Percentiles rank a stretch among this genome's conserved stretches.
phyloP scores from a whole-genome alignment of 2,797 vertebrate species.

The Sebastiscus tertius region DNA sequence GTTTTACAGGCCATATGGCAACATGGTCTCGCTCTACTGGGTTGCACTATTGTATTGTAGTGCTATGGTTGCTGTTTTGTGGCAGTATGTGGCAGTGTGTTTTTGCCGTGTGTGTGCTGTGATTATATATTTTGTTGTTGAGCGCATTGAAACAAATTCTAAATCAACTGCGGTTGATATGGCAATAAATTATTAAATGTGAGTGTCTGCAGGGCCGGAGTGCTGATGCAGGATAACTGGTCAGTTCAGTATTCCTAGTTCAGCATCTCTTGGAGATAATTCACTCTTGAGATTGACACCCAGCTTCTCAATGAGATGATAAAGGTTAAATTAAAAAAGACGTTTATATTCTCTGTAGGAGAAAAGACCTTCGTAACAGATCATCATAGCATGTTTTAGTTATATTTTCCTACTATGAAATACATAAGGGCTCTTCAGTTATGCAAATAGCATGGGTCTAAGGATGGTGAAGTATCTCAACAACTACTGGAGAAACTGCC shows the following conservation, averaged over 20 bases:
- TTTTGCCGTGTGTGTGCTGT: too few relatives aligned
- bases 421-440: not conserved
- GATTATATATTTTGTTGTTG: too few relatives aligned
- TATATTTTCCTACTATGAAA: not conserved
- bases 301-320: too few relatives aligned
- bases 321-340: not conserved
- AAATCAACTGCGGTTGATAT: too few relatives aligned
- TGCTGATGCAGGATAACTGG: slow-evolving; percentile 32
- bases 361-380: not conserved
- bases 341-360: not conserved
- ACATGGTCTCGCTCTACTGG: too few relatives aligned
- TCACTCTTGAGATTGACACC: too few relatives aligned
- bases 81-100: too few relatives aligned
- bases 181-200: not conserved
- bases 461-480: not conserved
- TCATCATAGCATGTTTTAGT: not conserved
- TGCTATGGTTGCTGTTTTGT: too few relatives aligned
- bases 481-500: not conserved
- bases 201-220: not conserved
- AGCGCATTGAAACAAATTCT: too few relatives aligned
- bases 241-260: slow-evolving; percentile 22
- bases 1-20: too few relatives aligned
- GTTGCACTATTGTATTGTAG: too few relatives aligned
- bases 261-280: slow-evolving; percentile 19
- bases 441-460: too few relatives aligned